Evolutionary conservation across 2,888 invertebrate genomes (phyloP).

Genomic region (Meganola albula): DNA sequence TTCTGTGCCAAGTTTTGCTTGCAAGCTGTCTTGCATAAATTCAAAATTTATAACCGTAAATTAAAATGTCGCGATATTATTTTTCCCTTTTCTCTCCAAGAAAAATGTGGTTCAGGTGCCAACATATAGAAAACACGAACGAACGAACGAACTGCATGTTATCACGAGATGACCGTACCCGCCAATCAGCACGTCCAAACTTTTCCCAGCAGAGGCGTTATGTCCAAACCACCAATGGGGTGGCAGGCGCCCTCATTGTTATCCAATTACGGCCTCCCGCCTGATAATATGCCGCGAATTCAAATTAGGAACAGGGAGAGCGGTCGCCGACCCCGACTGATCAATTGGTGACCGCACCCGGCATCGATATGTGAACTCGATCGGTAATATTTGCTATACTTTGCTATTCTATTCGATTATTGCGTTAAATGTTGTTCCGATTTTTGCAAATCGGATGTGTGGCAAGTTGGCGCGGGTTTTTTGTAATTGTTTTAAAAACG

Average conservation of each 20-base stretch:
- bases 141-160: slow-evolving; percentile 25
- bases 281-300: slow-evolving; percentile 75
- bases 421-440: slow-evolving; percentile 2
- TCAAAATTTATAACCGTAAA: too few relatives aligned
- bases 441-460: slow-evolving; percentile 19
- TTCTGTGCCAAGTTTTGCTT: too few relatives aligned
- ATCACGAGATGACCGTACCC: slow-evolving; percentile 29
- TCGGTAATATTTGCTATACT: slow-evolving; percentile 8
- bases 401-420: not conserved
- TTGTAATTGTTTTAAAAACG: slow-evolving; percentile 2
- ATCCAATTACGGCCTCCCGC: slow-evolving; percentile 75
- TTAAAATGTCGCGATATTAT: too few relatives aligned
- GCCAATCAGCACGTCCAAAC: slow-evolving; percentile 28
- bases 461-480: slow-evolving; percentile 10
- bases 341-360: slow-evolving; percentile 65
- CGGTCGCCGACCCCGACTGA: slow-evolving; percentile 70
- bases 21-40: too few relatives aligned
- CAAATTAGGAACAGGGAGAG: slow-evolving; percentile 73
- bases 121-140: too few relatives aligned
- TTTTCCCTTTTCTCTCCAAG: too few relatives aligned
- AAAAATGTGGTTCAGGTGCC: too few relatives aligned
- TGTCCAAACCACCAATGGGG: slow-evolving; percentile 53
- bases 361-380: slow-evolving; percentile 36
- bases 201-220: slow-evolving; percentile 39
- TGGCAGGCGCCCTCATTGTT: slow-evolving; percentile 72